These are phyloP conservation scores for Megalopta genalis DNA, from an alignment of 1,140 invertebrate species.

Conservation along the genomic window DNA sequence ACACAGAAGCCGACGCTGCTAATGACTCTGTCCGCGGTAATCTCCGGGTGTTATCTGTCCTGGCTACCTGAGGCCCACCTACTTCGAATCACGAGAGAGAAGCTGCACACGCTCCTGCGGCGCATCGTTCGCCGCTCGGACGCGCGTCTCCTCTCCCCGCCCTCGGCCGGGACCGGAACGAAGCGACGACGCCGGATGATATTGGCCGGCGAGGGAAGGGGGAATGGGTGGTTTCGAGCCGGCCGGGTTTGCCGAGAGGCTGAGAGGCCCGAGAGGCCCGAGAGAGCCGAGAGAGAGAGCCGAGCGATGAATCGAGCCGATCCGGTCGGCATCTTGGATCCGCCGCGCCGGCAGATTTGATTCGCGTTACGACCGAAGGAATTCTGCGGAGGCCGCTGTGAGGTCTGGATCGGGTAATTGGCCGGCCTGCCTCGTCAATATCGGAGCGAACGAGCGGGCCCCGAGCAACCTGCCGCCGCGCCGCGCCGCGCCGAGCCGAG, in stretches of 20 bases:
- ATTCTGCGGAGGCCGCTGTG: not conserved
- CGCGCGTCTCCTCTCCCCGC: not conserved
- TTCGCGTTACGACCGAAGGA: not conserved
- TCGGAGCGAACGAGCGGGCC: not conserved
- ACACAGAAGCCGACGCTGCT: conserved; percentile 80
- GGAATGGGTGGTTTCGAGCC: not conserved
- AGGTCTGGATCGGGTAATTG: not conserved
- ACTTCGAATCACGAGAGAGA: conserved; percentile 78
- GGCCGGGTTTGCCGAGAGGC: not conserved
- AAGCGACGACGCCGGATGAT: not conserved
- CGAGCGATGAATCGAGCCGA: too few species aligned
- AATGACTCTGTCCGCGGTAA: conserved; percentile 81
- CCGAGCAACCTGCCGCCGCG: too few species aligned
- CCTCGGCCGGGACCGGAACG: not conserved
- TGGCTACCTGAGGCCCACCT: conserved; percentile 80
- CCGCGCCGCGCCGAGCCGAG: too few species aligned
- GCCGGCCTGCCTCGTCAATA: not conserved
- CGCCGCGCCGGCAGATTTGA: not conserved
- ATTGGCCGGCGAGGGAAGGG: not conserved
- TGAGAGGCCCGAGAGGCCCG: too few species aligned
- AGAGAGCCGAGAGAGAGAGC: too few species aligned
- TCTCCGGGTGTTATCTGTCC: conserved; percentile 80
- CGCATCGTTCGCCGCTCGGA: conserved; percentile 28
- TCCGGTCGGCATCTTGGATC: not conserved
- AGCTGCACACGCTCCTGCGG: conserved; percentile 63